Percentiles rank a stretch among this genome's conserved stretches.
Evolutionary conservation across 2,113 vertebrate species (phyloP).

Genomic region (Excalfactoria chinensis): DNA sequence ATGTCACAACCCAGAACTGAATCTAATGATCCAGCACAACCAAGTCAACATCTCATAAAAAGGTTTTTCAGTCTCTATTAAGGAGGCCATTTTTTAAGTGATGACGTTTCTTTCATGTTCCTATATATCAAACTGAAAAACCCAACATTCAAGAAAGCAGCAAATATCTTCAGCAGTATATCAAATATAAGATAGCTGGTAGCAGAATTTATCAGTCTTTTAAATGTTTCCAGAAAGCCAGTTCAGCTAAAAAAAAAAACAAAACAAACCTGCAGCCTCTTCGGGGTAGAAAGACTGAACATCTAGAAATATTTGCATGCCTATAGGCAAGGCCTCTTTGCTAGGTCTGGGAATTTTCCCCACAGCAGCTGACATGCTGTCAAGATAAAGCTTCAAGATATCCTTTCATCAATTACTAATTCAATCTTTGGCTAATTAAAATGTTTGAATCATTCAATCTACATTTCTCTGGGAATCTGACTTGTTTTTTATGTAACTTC

Average conservation of each 20-base stretch:
- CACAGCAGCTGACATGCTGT: neutral
- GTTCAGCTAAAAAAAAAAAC: neutral
- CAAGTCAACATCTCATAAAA: neutral
- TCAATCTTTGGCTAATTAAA: conserved; percentile 5
- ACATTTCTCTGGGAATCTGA: neutral
- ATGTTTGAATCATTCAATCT: neutral
- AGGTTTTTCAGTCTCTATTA: neutral
- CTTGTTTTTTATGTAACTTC: neutral
- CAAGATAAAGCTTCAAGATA: neutral
- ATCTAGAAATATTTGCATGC: conserved; percentile 17
- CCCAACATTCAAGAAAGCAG: neutral
- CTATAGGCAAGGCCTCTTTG: neutral
- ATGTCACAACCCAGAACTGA: neutral
- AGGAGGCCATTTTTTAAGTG: neutral
- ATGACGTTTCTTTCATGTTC: neutral
- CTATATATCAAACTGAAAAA: neutral
- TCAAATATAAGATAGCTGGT: neutral
- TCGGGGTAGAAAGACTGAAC: neutral
- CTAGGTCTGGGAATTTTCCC: neutral
- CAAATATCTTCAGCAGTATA: neutral
- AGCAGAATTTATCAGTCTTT: neutral
- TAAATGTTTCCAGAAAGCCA: neutral
- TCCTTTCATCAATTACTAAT: neutral
- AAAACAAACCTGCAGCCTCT: neutral
- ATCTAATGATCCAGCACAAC: neutral